Conservation (phyloP, 2,113 vertebrate genomes). For the Archilochus colubris region DNA sequence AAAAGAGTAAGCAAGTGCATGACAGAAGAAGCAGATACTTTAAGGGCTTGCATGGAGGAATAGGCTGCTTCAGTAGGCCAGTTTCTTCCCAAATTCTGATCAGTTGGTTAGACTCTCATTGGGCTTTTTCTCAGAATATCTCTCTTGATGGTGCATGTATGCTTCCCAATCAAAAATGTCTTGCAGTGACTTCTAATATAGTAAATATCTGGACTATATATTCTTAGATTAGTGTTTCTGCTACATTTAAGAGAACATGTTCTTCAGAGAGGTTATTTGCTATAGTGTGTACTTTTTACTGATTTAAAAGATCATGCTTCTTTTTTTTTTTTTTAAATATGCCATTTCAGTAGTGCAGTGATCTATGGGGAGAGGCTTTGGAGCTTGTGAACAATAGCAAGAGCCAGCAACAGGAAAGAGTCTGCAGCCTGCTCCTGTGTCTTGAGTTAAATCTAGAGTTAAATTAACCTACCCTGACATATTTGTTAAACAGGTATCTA, state of each 20-base stretch:
- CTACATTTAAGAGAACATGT: neutral
- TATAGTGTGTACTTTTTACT: rapidly evolving
- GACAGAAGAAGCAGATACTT: neutral
- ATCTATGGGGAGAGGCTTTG: neutral
- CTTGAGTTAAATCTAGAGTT: neutral
- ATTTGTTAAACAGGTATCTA: neutral
- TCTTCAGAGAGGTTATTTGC: neutral
- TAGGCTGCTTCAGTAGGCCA: neutral
- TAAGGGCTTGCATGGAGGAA: neutral
- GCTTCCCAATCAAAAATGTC: neutral
- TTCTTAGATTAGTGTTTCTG: neutral
- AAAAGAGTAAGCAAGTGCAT: neutral
- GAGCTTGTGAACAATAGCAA: neutral
- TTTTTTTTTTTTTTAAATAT: neutral
- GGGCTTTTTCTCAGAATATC: neutral
- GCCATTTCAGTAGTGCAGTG: neutral
- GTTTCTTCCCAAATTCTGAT: neutral
- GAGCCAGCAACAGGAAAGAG: neutral
- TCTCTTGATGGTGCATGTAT: neutral
- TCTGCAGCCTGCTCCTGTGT: neutral
- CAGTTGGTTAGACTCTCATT: neutral
- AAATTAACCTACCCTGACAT: neutral
- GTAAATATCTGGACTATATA: neutral
- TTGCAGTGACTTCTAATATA: neutral
- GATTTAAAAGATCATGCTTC: neutral